A percentile compares a stretch with the other conserved stretches of the same genome.
phyloP scores from a whole-genome alignment of 2,888 invertebrate species.

The Macaria liturata region DNA sequence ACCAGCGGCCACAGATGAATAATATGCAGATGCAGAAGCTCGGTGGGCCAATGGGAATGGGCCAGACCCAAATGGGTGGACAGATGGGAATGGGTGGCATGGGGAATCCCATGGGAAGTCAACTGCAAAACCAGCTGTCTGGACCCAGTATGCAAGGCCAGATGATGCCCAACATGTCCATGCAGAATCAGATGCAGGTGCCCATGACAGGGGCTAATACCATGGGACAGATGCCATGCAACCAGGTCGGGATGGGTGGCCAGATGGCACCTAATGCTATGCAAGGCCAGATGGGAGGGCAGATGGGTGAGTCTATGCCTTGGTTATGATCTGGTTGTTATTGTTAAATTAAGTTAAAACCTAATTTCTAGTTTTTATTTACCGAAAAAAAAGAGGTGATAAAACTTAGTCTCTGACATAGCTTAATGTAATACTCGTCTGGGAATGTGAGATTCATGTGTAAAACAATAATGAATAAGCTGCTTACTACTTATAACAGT shows the following conservation, averaged over 20 bases:
- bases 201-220: constrained; percentile 62
- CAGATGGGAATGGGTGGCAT: constrained; percentile 79
- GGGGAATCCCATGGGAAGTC: constrained; percentile 76
- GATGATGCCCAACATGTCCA: constrained; percentile 77
- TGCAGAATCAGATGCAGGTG: constrained; percentile 68
- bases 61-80: constrained; percentile 81
- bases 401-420: no score
- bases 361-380: no score
- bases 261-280: constrained; percentile 67
- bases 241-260: constrained; percentile 78
- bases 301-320: constrained; percentile 69
- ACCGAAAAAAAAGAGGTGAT: no score
- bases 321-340: background rate
- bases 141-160: constrained; percentile 56
- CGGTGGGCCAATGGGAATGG: constrained; percentile 80
- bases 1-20: constrained; percentile 85
- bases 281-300: constrained; percentile 67
- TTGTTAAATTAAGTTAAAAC: no score
- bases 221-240: constrained; percentile 74
- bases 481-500: no score
- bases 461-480: no score
- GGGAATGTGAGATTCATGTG: no score
- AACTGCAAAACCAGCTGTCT: constrained; percentile 53
- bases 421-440: no score
- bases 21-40: constrained; percentile 85